Evolutionary conservation across 2,888 invertebrate genomes (phyloP).

Genomic region (Protonemura montana): DNA sequence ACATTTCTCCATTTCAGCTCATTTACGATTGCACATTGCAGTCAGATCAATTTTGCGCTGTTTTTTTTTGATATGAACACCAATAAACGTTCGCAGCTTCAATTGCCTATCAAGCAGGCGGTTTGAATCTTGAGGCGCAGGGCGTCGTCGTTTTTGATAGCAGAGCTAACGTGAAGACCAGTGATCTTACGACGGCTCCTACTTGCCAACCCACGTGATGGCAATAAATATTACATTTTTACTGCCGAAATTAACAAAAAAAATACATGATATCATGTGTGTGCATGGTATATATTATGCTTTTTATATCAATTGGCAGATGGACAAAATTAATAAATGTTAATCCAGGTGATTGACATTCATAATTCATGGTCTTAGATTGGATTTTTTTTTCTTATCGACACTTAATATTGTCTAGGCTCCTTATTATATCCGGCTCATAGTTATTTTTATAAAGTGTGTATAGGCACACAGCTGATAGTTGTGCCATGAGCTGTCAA

Average conservation of each 20-base stretch:
- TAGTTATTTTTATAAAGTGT: too few relatives aligned
- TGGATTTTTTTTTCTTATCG: background rate
- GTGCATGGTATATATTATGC: background rate
- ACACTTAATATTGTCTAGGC: too few relatives aligned
- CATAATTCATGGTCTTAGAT: background rate
- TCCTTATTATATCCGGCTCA: too few relatives aligned
- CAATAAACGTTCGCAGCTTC: background rate
- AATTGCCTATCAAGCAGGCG: background rate
- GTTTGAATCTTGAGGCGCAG: background rate
- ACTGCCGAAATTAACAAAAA: conserved; percentile 16
- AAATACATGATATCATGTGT: background rate
- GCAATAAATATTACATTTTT: conserved; percentile 28
- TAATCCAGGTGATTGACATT: background rate
- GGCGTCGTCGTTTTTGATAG: background rate
- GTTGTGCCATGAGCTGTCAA: background rate
- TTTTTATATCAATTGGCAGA: background rate
- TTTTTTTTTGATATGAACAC: background rate
- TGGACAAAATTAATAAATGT: background rate
- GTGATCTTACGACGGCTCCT: background rate
- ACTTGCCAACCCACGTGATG: background rate
- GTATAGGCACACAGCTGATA: too few relatives aligned
- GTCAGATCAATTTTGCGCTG: background rate
- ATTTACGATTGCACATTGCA: background rate
- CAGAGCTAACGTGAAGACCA: background rate
- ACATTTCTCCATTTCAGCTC: background rate